Evolutionary conservation across 2,888 invertebrate species (phyloP).

Genomic region (Axea sp.): DNA sequence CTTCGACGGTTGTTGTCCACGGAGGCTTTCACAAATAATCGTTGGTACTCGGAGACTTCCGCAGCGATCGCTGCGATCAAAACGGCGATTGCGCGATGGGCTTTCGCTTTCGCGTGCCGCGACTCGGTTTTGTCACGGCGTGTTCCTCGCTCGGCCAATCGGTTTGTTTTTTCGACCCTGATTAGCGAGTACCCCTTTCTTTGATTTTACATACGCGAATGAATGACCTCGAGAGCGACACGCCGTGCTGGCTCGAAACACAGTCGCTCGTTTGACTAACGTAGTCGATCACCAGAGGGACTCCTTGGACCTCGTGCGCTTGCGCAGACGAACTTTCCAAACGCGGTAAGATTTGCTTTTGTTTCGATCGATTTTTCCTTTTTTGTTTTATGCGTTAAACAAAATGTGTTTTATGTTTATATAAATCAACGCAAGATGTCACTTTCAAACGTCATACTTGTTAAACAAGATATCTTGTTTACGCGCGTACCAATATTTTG

Average conservation of each 20-base stretch:
- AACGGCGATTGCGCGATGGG: slow-evolving; percentile 45
- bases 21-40: slow-evolving; percentile 77
- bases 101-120: slow-evolving; percentile 39
- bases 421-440: too few relatives aligned
- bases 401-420: too few relatives aligned
- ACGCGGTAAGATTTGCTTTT: too few relatives aligned
- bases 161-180: slow-evolving; percentile 21
- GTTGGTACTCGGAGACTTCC: slow-evolving; percentile 77
- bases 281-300: too few relatives aligned
- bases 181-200: slow-evolving; percentile 22
- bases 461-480: too few relatives aligned
- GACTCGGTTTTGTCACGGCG: slow-evolving; percentile 26
- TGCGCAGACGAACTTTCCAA: too few relatives aligned
- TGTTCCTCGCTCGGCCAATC: slow-evolving; percentile 17
- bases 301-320: too few relatives aligned
- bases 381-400: too few relatives aligned
- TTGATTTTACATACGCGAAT: slow-evolving; percentile 36
- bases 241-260: not conserved
- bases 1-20: slow-evolving; percentile 77
- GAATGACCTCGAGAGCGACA: slow-evolving; percentile 3
- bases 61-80: slow-evolving; percentile 63
- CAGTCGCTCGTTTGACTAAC: slow-evolving; percentile 3
- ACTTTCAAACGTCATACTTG: too few relatives aligned
- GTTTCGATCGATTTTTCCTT: too few relatives aligned
- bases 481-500: too few relatives aligned